Evolutionary conservation across 2,888 invertebrate species (phyloP), one percentile per base, ranked within the genome.

Genomic region (Scaeva pyrastri): DNA sequence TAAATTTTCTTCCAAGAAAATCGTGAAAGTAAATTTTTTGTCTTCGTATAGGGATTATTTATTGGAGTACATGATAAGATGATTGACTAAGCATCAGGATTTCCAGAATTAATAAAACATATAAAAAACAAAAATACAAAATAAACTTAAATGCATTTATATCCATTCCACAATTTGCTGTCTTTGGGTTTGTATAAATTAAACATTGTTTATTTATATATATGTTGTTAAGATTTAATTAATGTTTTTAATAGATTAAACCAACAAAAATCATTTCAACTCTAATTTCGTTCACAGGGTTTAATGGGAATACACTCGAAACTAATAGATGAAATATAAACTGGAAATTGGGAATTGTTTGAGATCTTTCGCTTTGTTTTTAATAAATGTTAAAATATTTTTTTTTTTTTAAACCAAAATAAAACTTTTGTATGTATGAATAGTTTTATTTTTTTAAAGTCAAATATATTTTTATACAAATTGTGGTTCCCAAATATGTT

Each of bases 221-320:
- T 7, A 56, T 10, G 26, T n/a, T n/a, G 26, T 56, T 21, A 7
- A 39, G 12, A n/a, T 23, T 50, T 26, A 19, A 14, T 10, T 43
- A 11, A 64, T 36, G 26, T 16, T 11, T 16, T 7, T 58, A 0
- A 3, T 14, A 2, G 14, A 39, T 64, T 31, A 14, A 8, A 23
- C 31, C 1, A 10, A 36, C 21, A 7, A 1, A 52, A 39, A 43
- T 21, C 60, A 11, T 56, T 41, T 76, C n/a, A 45, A 43, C 70
- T 55, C 83, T 50, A 19, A 56, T 76, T 78, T 70, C 89, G 6
- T 21, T 66, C 89, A 7, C 89, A 97, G 97, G 96, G 96, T 91
- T 95, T 97, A 93, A 96, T 97, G 94, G 95, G 95, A 91, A 95
- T 97, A 90, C 97, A 97, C 93, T 96, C 95, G 93, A 96, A 96